A percentile compares a stretch with the other conserved stretches of the same genome.
Conservation (phyloP, 2,113 vertebrate genomes). For the Ailurus styani region DNA sequence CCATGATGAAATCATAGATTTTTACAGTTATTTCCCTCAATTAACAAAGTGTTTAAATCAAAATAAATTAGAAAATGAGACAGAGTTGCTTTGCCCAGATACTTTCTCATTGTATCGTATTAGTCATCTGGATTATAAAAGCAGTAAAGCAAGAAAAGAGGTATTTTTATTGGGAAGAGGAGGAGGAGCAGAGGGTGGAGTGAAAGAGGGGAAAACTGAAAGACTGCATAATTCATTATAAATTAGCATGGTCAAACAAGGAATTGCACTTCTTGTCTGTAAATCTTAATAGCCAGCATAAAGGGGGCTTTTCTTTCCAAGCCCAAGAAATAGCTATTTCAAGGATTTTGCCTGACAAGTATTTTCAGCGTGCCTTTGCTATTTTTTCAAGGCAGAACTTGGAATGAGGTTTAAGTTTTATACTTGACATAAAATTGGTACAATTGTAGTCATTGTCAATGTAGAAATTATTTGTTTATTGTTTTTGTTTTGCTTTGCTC, state of each 20-base stretch:
- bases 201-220: background rate
- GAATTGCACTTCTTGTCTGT: background rate
- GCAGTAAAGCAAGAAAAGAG: background rate
- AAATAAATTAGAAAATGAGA: constrained; percentile 17
- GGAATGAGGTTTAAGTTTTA: background rate
- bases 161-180: background rate
- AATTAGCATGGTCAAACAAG: background rate
- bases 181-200: background rate
- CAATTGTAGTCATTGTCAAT: background rate
- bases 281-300: background rate
- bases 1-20: background rate
- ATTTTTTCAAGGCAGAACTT: constrained; percentile 16
- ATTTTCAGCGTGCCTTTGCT: background rate
- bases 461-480: background rate
- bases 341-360: background rate
- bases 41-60: background rate
- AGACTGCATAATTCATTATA: accelerated
- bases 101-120: background rate
- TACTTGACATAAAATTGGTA: background rate
- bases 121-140: background rate
- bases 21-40: background rate
- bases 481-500: background rate
- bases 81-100: background rate
- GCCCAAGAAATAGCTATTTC: background rate
- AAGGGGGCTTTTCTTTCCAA: background rate